Evolutionary conservation across 2,797 vertebrate genomes (phyloP).

Genomic region (Cyprinodon diabolis): DNA sequence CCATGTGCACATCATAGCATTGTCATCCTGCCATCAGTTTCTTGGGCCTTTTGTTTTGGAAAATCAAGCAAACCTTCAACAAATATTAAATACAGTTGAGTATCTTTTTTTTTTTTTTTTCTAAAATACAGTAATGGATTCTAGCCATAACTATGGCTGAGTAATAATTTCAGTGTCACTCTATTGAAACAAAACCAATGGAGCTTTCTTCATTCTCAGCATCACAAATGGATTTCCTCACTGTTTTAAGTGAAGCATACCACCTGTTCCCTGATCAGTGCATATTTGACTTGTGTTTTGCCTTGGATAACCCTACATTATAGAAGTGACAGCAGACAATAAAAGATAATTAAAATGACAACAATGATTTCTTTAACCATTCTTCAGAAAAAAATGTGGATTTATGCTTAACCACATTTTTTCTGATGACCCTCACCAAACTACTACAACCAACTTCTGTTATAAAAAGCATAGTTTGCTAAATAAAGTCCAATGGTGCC

Average conservation of each 20-base stretch:
- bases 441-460: too few species aligned
- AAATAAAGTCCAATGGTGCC: neutral
- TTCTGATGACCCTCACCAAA: neutral
- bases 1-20: slow-evolving; percentile 38
- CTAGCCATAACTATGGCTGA: slow-evolving; percentile 7
- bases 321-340: neutral
- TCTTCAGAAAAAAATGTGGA: neutral
- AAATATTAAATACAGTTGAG: slow-evolving; percentile 17
- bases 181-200: slow-evolving; percentile 14
- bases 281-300: neutral
- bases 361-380: neutral
- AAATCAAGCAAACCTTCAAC: slow-evolving; percentile 35
- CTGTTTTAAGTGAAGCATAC: slow-evolving; percentile 2
- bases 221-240: neutral
- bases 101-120: neutral
- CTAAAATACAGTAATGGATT: slow-evolving; percentile 16
- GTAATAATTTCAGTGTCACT: slow-evolving; percentile 23
- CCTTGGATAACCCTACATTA: neutral
- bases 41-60: slow-evolving; percentile 35
- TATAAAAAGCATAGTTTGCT: neutral
- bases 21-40: slow-evolving; percentile 41
- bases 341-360: neutral
- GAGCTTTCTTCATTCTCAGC: slow-evolving; percentile 9
- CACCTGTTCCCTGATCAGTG: neutral
- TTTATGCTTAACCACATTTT: neutral